These are phyloP conservation scores for Paelopatides confundens DNA, from an alignment of 53 echinoderm and acorn worm genomes.

Conservation along the genomic window DNA sequence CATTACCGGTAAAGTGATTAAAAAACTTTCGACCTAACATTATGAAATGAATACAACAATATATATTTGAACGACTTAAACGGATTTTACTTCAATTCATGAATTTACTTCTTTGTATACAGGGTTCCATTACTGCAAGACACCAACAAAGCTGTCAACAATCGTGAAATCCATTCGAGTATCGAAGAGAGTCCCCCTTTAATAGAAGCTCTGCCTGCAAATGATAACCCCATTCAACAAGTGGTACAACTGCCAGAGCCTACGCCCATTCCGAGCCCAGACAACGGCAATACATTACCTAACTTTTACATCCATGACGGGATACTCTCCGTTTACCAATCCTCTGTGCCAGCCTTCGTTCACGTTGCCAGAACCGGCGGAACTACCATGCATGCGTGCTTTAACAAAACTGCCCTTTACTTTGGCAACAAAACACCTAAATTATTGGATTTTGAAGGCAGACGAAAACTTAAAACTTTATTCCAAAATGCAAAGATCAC, in stretches of 20 bases:
- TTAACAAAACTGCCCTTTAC: constrained; percentile 20
- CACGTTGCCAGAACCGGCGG: constrained; percentile 9
- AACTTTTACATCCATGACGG: constrained; percentile 26
- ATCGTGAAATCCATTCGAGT: constrained; percentile 12
- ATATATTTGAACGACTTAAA: no score
- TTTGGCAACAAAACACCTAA: constrained; percentile 35
- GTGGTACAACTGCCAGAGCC: not conserved
- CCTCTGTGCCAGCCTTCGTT: constrained; percentile 20
- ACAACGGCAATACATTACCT: constrained; percentile 11
- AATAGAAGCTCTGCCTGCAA: not conserved
- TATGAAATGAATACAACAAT: no score
- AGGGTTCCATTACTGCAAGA: not conserved
- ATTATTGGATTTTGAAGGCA: not conserved
- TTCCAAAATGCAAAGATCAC: constrained; percentile 33
- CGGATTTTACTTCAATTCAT: no score
- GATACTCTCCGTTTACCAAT: constrained; percentile 4
- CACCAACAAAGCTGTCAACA: not conserved
- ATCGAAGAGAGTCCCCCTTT: not conserved
- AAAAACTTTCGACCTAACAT: no score
- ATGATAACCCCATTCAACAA: not conserved
- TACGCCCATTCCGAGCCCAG: constrained; percentile 2
- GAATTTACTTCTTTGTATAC: not conserved
- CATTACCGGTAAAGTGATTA: no score
- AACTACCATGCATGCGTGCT: constrained; percentile 9
- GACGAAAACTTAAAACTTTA: not conserved